Percentiles rank a stretch among this genome's conserved stretches.
Evolutionary conservation across 2,888 invertebrate species (phyloP).

Genomic region (Gari tellinella): DNA sequence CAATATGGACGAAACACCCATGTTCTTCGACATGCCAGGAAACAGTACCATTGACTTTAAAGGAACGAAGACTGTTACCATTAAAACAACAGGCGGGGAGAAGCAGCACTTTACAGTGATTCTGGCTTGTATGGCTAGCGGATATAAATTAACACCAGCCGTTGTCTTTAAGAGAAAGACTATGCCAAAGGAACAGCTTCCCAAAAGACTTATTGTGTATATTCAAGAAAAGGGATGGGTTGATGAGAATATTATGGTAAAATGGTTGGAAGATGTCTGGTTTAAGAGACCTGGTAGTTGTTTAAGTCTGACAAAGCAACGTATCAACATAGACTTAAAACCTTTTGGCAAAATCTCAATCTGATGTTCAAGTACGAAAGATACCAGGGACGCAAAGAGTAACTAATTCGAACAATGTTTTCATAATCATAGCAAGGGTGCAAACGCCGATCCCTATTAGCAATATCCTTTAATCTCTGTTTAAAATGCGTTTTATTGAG

Average conservation of each 20-base stretch:
- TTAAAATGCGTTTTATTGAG: too few species aligned
- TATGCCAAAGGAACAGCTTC: conserved; percentile 52
- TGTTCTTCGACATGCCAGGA: conserved; percentile 54
- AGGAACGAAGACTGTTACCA: conserved; percentile 27
- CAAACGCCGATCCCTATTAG: too few species aligned
- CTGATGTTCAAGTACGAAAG: too few species aligned
- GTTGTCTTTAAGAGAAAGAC: conserved; percentile 60
- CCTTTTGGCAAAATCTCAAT: too few species aligned
- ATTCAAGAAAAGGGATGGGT: conserved; percentile 51
- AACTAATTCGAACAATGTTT: too few species aligned
- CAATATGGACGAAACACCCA: conserved; percentile 43
- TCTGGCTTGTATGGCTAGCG: conserved; percentile 51
- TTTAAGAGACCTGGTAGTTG: conserved; percentile 40
- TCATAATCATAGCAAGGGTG: too few species aligned
- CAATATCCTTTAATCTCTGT: too few species aligned
- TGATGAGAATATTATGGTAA: conserved; percentile 25
- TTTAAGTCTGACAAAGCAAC: too few species aligned
- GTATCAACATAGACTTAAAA: too few species aligned
- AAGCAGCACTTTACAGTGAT: conserved; percentile 58
- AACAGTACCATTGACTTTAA: conserved; percentile 41
- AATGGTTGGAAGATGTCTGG: conserved; percentile 51
- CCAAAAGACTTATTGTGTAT: conserved; percentile 26
- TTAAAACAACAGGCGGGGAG: conserved; percentile 40
- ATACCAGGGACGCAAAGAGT: too few species aligned
- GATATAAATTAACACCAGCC: conserved; percentile 51